Conservation (phyloP, 1,140 invertebrate genomes). For the Cotesia typhae region DNA sequence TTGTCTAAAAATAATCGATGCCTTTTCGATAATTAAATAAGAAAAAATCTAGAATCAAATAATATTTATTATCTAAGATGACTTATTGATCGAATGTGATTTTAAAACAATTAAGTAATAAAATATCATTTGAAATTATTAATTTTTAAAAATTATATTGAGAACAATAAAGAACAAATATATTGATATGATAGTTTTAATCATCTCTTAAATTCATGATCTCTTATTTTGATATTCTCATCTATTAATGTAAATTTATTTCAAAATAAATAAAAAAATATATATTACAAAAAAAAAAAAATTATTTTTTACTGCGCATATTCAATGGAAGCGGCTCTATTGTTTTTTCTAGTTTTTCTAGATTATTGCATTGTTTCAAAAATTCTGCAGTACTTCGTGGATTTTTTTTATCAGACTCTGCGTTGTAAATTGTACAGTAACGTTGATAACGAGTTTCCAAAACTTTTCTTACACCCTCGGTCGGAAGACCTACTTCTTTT, state of each 20-base stretch:
- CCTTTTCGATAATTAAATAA: constrained; percentile 16
- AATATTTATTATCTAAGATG: not conserved
- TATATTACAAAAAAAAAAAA: not conserved
- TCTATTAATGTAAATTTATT: constrained; percentile 1
- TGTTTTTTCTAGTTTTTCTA: constrained; percentile 61
- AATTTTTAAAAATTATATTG: not conserved
- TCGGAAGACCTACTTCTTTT: constrained; percentile 65
- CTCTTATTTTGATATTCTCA: too few relatives aligned
- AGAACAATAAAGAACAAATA: constrained; percentile 26
- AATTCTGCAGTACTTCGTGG: constrained; percentile 62
- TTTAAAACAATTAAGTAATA: not conserved
- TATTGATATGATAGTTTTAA: too few relatives aligned
- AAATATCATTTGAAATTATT: not conserved
- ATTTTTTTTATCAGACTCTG: constrained; percentile 64
- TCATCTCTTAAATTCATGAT: too few relatives aligned
- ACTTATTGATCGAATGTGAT: constrained; percentile 10
- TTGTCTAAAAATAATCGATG: constrained; percentile 1
- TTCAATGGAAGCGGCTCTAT: constrained; percentile 35
- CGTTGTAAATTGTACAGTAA: constrained; percentile 64
- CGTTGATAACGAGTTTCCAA: constrained; percentile 62
- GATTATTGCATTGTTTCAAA: constrained; percentile 61
- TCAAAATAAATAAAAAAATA: not conserved
- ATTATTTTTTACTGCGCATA: constrained; percentile 14
- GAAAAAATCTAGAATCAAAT: constrained; percentile 13
- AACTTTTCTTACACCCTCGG: constrained; percentile 63